These are phyloP conservation scores for Amphiprion ocellaris DNA, from an alignment of 2,113 vertebrate genomes.

Conservation along the genomic window DNA sequence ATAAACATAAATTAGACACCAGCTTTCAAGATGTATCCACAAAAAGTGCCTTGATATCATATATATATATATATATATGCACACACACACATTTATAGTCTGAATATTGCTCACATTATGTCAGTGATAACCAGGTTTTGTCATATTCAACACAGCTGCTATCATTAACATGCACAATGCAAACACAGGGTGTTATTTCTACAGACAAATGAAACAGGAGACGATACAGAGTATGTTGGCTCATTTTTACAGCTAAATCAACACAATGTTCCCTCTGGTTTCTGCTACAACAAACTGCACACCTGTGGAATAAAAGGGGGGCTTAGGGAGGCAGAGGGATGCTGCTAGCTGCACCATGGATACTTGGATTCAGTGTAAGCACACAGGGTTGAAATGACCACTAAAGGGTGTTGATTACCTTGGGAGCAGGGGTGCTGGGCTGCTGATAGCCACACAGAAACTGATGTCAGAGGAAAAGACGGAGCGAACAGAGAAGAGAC, in stretches of 20 bases:
- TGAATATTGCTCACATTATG: not conserved
- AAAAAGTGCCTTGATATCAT: not conserved
- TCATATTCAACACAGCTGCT: not conserved
- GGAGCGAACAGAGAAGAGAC: slow-evolving; percentile 52
- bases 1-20: not conserved
- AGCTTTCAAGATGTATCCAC: not conserved
- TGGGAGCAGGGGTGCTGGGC: slow-evolving; percentile 78
- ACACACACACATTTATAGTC: no score
- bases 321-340: not conserved
- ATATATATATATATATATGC: not conserved
- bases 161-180: not conserved
- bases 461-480: slow-evolving; percentile 72
- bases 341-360: slow-evolving; percentile 4
- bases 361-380: slow-evolving; percentile 3
- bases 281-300: slow-evolving; percentile 25
- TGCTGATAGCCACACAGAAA: slow-evolving; percentile 86
- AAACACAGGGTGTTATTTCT: not conserved
- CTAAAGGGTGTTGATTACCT: slow-evolving; percentile 75
- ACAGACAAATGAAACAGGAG: not conserved
- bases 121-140: not conserved
- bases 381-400: slow-evolving; percentile 22
- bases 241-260: no score
- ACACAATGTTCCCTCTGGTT: not conserved
- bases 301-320: slow-evolving; percentile 28
- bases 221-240: no score